Conservation (phyloP, 2,113 vertebrate species). For the Brachypteracias leptosomus region DNA sequence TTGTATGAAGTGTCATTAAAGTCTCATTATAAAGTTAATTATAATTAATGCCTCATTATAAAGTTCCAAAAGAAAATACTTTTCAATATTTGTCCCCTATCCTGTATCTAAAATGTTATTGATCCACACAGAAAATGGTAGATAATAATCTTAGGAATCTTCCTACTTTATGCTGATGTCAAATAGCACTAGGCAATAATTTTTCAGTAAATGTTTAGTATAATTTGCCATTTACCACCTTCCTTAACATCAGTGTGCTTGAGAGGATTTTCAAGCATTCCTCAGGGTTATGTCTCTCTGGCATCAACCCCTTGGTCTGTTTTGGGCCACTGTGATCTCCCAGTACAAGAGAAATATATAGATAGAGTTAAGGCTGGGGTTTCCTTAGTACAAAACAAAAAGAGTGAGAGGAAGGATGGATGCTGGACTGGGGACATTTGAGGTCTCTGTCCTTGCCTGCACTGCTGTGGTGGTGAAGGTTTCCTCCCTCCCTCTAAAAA, state of each 20-base stretch:
- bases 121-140: background rate
- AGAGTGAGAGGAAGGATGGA: background rate
- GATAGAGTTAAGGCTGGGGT: background rate
- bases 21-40: background rate
- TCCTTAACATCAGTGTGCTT: background rate
- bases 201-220: background rate
- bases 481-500: background rate
- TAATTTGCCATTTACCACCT: background rate
- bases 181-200: background rate
- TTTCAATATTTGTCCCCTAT: background rate
- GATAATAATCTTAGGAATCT: background rate
- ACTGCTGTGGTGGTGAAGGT: background rate
- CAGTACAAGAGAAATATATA: background rate
- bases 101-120: background rate
- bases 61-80: background rate
- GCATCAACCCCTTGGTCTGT: background rate
- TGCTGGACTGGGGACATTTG: background rate
- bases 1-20: background rate
- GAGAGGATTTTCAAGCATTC: background rate
- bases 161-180: background rate
- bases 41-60: background rate
- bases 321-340: background rate
- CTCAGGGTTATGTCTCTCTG: background rate
- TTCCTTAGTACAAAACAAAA: background rate
- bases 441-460: background rate